Percentiles rank a stretch among this genome's conserved stretches.
phyloP scores from a whole-genome alignment of 2,113 vertebrate genomes.

The Hippocampus mohnikei region DNA sequence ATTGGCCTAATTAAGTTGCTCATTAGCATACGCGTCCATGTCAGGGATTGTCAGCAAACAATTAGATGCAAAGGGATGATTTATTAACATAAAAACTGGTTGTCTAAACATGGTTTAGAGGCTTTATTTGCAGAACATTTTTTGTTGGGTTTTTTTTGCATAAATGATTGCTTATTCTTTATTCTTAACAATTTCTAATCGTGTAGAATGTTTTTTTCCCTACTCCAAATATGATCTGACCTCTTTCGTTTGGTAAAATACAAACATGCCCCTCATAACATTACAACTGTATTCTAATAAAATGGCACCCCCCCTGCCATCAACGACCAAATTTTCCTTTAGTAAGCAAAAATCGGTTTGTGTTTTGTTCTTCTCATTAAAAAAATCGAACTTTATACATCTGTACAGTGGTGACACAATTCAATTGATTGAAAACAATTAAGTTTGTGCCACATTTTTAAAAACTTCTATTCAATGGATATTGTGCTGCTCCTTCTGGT shows the following conservation, averaged over 20 bases:
- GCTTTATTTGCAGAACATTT: not conserved
- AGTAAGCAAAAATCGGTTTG: too few relatives aligned
- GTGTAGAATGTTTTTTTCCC: not conserved
- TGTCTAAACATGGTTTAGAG: not conserved
- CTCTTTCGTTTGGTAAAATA: not conserved
- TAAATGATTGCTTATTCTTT: not conserved
- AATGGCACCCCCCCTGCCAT: too few relatives aligned
- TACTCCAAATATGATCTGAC: not conserved
- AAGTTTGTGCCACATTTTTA: too few relatives aligned
- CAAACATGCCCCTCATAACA: too few relatives aligned
- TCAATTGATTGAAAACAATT: too few relatives aligned
- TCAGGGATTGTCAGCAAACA: constrained; percentile 2
- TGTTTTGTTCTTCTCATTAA: too few relatives aligned
- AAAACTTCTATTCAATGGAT: too few relatives aligned
- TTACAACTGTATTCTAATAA: too few relatives aligned
- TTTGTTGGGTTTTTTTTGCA: not conserved
- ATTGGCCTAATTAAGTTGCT: constrained; percentile 9
- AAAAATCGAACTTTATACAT: too few relatives aligned
- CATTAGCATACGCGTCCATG: constrained; percentile 1
- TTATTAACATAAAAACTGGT: not conserved
- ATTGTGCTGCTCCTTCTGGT: too few relatives aligned
- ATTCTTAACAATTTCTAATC: not conserved
- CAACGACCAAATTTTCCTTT: too few relatives aligned
- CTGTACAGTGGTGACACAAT: too few relatives aligned
- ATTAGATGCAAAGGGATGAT: not conserved